phyloP scores from a whole-genome alignment of 1,140 invertebrate genomes.

The Drosophila pectinifera region DNA sequence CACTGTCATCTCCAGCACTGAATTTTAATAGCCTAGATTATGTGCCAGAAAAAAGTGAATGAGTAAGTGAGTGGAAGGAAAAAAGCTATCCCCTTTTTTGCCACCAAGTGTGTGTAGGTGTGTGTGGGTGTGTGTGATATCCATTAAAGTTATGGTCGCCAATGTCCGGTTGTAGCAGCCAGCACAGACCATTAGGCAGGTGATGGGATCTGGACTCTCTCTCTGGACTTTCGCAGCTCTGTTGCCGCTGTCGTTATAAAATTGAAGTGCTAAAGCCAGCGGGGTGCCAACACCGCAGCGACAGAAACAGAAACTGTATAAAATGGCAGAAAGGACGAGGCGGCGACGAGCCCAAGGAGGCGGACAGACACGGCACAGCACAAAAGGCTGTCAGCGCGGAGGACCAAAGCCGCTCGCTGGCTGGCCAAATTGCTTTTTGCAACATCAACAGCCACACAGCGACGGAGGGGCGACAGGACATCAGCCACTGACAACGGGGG shows the following conservation, averaged over 20 bases:
- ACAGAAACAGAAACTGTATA: conserved; percentile 34
- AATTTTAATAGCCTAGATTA: conserved; percentile 69
- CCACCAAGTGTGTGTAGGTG: not conserved
- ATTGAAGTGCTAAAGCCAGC: conserved; percentile 80
- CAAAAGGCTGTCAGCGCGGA: conserved; percentile 54
- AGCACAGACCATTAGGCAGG: conserved; percentile 73
- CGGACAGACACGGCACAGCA: conserved; percentile 46
- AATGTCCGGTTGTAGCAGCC: conserved; percentile 49
- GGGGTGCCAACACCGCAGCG: conserved; percentile 66
- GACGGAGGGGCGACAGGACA: not conserved
- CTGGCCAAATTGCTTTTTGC: conserved; percentile 75
- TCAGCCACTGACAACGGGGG: conserved; percentile 29
- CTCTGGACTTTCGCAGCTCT: conserved; percentile 9
- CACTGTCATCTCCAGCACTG: conserved; percentile 42
- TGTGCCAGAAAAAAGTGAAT: conserved; percentile 37
- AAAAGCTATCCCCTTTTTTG: conserved; percentile 6
- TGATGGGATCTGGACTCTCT: conserved; percentile 41
- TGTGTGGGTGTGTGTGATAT: conserved; percentile 5
- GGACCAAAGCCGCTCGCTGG: conserved; percentile 45
- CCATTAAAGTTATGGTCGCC: conserved; percentile 50
- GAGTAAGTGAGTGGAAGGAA: conserved; percentile 9
- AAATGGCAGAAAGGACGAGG: conserved; percentile 33
- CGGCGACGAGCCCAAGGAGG: conserved; percentile 32
- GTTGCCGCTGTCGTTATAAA: conserved; percentile 62
- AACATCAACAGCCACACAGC: conserved; percentile 10